Conservation (phyloP, 2,888 invertebrate genomes). For the Chalcosyrphus nemorum region DNA sequence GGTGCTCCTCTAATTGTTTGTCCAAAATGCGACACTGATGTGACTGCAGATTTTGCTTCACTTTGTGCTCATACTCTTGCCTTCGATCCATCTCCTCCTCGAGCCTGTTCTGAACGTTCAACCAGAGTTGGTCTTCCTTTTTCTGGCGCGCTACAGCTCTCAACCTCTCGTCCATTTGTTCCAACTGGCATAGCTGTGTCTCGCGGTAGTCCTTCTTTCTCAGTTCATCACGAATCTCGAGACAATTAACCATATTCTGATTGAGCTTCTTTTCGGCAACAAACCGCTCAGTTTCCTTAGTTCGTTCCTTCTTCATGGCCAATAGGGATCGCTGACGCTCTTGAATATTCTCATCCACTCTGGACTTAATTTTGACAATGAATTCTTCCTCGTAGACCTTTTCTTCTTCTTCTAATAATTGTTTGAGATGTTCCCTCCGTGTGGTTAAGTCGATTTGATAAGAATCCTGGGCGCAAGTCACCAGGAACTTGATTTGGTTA, state of each 20-base stretch:
- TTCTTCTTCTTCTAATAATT: constrained; percentile 77
- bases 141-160: constrained; percentile 74
- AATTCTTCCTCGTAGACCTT: constrained; percentile 78
- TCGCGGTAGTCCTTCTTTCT: constrained; percentile 76
- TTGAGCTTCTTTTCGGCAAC: constrained; percentile 77
- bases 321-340: constrained; percentile 77
- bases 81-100: constrained; percentile 73
- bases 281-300: constrained; percentile 74
- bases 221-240: constrained; percentile 78
- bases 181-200: constrained; percentile 76
- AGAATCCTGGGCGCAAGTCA: constrained; percentile 77
- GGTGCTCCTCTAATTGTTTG: constrained; percentile 74
- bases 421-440: constrained; percentile 75
- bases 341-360: constrained; percentile 78
- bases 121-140: constrained; percentile 76
- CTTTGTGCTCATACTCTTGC: constrained; percentile 74
- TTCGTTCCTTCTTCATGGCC: constrained; percentile 76
- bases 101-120: constrained; percentile 74
- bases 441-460: constrained; percentile 75
- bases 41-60: constrained; percentile 73
- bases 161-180: constrained; percentile 78
- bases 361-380: constrained; percentile 77
- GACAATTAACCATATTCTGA: constrained; percentile 78
- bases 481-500: constrained; percentile 77
- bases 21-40: constrained; percentile 73